Conservation (phyloP, 2,797 vertebrate genomes). For the Bucorvus abyssinicus region DNA sequence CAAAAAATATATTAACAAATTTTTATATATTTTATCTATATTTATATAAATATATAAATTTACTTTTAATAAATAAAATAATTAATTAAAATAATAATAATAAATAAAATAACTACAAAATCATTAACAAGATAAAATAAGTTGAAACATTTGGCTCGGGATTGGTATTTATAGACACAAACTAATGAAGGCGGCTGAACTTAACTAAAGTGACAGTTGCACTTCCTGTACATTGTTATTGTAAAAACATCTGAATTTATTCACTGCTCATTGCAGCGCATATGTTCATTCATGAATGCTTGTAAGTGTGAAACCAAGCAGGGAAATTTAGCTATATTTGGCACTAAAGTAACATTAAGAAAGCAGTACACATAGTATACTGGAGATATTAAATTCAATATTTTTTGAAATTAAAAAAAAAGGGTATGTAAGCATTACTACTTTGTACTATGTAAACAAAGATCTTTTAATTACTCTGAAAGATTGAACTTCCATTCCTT, state of each 20-base stretch:
- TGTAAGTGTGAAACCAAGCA: slow-evolving; percentile 54
- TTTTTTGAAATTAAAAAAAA: slow-evolving; percentile 8
- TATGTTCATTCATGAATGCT: background rate
- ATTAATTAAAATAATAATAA: background rate
- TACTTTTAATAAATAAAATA: background rate
- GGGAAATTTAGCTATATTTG: slow-evolving; percentile 11
- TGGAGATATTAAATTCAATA: background rate
- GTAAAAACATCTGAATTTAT: background rate
- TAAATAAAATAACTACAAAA: background rate
- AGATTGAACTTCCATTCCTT: slow-evolving; percentile 47
- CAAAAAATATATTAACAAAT: background rate
- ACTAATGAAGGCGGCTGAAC: background rate
- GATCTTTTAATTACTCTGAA: slow-evolving; percentile 74
- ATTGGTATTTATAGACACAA: background rate
- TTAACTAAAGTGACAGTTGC: background rate
- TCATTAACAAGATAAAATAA: background rate
- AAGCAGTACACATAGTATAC: background rate
- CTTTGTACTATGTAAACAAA: slow-evolving; percentile 56
- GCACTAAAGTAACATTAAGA: background rate
- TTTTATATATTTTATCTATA: too few relatives aligned
- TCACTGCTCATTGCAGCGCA: background rate
- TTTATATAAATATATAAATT: background rate
- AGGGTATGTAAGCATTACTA: slow-evolving; percentile 61
- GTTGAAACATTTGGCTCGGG: background rate
- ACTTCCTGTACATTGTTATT: background rate